Conservation (phyloP, 2,888 invertebrate species). For the Antheraea assamensis region DNA sequence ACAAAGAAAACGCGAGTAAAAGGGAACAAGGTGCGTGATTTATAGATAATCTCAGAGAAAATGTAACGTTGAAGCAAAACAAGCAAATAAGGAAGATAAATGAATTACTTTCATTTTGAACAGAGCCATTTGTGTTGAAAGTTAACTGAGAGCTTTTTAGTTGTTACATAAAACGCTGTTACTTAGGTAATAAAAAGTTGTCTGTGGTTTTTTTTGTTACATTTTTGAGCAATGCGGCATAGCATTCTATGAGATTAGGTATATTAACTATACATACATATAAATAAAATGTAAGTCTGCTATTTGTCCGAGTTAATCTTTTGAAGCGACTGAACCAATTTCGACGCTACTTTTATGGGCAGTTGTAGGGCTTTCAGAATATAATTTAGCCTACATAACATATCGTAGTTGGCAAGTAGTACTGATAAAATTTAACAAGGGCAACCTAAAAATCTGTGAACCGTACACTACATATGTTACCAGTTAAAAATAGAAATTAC, state of each 20-base stretch:
- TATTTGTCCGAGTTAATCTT: too few relatives aligned
- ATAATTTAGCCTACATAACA: too few relatives aligned
- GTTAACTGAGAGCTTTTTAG: constrained; percentile 43
- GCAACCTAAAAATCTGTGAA: too few relatives aligned
- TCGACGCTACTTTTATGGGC: too few relatives aligned
- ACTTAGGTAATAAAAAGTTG: constrained; percentile 27
- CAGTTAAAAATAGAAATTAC: too few relatives aligned
- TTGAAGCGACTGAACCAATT: too few relatives aligned
- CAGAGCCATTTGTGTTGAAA: constrained; percentile 51
- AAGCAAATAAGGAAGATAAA: constrained; percentile 75
- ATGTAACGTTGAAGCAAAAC: constrained; percentile 63
- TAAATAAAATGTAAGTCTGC: too few relatives aligned
- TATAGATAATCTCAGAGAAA: constrained; percentile 67
- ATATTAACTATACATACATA: too few relatives aligned
- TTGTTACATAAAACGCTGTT: constrained; percentile 36
- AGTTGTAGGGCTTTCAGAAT: too few relatives aligned
- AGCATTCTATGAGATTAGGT: background rate
- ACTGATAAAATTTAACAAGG: too few relatives aligned
- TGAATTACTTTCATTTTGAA: constrained; percentile 68
- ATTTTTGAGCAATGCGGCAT: constrained; percentile 15
- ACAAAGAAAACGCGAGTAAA: constrained; percentile 57
- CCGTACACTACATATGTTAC: too few relatives aligned
- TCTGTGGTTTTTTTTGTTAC: constrained; percentile 21
- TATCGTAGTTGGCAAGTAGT: too few relatives aligned
- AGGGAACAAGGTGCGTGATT: constrained; percentile 72